Evolutionary conservation across 2,113 vertebrate species (phyloP), one percentile per base, ranked within the genome.

Genomic region (Lutjanus erythropterus): DNA sequence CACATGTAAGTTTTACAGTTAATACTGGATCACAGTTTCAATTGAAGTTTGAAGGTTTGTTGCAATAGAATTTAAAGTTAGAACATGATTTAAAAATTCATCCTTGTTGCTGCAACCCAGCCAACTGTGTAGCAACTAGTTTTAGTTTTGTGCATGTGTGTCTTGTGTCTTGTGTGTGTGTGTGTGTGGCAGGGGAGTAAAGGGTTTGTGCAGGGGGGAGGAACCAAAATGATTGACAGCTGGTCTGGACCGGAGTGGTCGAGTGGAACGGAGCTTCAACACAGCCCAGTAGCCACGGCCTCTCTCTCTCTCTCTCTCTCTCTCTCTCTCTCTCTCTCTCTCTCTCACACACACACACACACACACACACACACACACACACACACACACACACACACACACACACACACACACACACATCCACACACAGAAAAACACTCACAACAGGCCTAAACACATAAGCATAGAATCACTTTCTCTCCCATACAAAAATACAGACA

Each of bases 221-320:
- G 75, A 33, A 64, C 49, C 44, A 52, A 55, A 53, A 71, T 91
- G 92, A 92, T 65, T 90, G 92, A 88, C 90, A 89, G 83, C 42
- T 65, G 77, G 85, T 81, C 85, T 78, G 67, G 85, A 85, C 83
- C 53, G 4, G 65, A 59, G 83, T 85, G 76, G 88, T 91, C 84
- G 42, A 29, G 68, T 86, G 92, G 85, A 91, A 93, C 88, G 16
- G 65, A 67, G 70, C 75, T 87, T 80, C 56, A 89, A 23, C 87
- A 89, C 80, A 89, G 78, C 62, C 80, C 84, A 90, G 85, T 76
- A 68, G 59, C 78, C 78, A 89, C 29, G 4, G 44, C 8, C 49
- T 29, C 25, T n/a, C n/a, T n/a, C n/a, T n/a, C n/a, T n/a, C n/a
- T n/a, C n/a, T n/a, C n/a, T n/a, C n/a, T n/a, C n/a, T n/a, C n/a